Conservation (phyloP, 2,888 invertebrate genomes). For the Drosophila meridionalis region DNA sequence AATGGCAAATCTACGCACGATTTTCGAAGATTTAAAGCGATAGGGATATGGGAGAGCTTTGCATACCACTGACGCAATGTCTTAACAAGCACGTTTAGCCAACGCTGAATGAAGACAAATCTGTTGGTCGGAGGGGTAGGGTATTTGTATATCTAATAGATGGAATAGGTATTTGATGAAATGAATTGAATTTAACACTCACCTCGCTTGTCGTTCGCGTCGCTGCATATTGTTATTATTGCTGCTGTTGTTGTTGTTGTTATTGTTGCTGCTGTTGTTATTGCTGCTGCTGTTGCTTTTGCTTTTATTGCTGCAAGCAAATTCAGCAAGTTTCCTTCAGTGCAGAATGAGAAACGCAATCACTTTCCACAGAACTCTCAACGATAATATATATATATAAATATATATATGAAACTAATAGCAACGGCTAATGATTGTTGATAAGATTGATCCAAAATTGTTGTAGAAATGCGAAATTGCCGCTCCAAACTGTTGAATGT, state of each 20-base stretch:
- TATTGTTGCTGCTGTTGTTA: neutral
- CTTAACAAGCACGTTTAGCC: slow-evolving; percentile 19
- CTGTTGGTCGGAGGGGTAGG: slow-evolving; percentile 21
- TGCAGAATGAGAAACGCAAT: slow-evolving; percentile 61
- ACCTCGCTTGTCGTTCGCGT: slow-evolving; percentile 73
- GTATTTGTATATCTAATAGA: slow-evolving; percentile 1
- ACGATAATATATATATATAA: slow-evolving; percentile 31
- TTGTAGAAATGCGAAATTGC: slow-evolving; percentile 45
- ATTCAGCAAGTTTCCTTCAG: slow-evolving; percentile 46
- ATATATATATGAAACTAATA: slow-evolving; percentile 36
- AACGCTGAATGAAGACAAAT: slow-evolving; percentile 24
- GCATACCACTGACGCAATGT: slow-evolving; percentile 29
- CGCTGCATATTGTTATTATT: slow-evolving; percentile 60
- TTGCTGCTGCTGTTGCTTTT: slow-evolving; percentile 17
- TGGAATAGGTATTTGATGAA: neutral
- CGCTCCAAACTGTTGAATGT: slow-evolving; percentile 45
- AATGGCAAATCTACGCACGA: slow-evolving; percentile 26
- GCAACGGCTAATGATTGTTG: slow-evolving; percentile 52
- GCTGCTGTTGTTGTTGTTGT: slow-evolving; percentile 17
- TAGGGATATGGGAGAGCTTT: neutral
- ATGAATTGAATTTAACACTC: slow-evolving; percentile 34
- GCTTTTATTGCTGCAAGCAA: neutral
- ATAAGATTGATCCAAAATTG: slow-evolving; percentile 44
- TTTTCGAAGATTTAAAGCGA: slow-evolving; percentile 3
- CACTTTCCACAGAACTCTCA: slow-evolving; percentile 68